These are phyloP conservation scores for Palaemon carinicauda DNA, from an alignment of 1,140 invertebrate genomes.

Conservation along the genomic window DNA sequence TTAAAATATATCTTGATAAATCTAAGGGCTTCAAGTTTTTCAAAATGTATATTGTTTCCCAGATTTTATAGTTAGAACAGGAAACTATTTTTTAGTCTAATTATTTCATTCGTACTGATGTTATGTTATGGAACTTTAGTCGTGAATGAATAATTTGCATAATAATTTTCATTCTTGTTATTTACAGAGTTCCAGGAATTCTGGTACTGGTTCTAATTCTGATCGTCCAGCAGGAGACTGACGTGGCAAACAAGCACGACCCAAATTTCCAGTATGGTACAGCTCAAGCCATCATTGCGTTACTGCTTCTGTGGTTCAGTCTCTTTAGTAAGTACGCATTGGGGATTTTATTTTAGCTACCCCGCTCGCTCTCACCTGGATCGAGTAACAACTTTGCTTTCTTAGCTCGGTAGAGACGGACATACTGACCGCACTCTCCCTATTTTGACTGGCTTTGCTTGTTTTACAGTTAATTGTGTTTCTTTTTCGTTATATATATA, in stretches of 20 bases:
- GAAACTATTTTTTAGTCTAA: too few relatives aligned
- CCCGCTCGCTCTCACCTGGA: too few relatives aligned
- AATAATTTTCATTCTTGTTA: not conserved
- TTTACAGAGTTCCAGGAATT: constrained; percentile 65
- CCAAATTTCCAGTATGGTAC: constrained; percentile 83
- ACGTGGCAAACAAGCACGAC: constrained; percentile 71
- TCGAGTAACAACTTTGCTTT: too few relatives aligned
- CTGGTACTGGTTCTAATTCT: constrained; percentile 70
- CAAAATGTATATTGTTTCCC: too few relatives aligned
- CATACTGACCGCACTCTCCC: too few relatives aligned
- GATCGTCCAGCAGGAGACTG: constrained; percentile 66
- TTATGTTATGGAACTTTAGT: not conserved
- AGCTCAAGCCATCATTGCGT: constrained; percentile 69
- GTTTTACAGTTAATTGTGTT: too few relatives aligned
- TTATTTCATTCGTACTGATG: not conserved
- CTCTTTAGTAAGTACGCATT: constrained; percentile 50
- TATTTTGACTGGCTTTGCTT: too few relatives aligned
- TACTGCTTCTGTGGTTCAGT: constrained; percentile 63
- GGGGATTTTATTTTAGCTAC: too few relatives aligned
- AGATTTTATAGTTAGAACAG: too few relatives aligned
- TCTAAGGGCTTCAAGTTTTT: not conserved
- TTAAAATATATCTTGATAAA: not conserved
- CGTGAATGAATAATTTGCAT: not conserved
- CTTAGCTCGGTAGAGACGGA: too few relatives aligned
- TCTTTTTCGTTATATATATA: too few relatives aligned